phyloP scores from a whole-genome alignment of 2,113 vertebrate species.

The Oenanthe melanoleuca region DNA sequence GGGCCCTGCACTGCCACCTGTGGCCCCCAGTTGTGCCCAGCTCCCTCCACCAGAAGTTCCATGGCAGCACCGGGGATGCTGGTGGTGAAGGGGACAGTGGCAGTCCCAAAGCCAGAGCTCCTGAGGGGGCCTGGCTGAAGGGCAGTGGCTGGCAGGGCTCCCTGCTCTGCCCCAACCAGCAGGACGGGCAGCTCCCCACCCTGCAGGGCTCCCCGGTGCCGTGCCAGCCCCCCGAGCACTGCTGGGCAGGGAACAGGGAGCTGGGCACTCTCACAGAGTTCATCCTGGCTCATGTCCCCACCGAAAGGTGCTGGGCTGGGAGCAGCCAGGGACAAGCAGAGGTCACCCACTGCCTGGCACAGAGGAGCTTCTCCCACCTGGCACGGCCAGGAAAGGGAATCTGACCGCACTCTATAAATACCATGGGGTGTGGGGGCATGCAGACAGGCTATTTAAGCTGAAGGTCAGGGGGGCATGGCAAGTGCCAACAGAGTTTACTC shows the following conservation, averaged over 20 bases:
- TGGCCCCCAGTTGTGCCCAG: background rate
- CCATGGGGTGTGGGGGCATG: accelerated
- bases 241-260: background rate
- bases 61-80: accelerated
- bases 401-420: background rate
- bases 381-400: background rate
- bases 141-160: background rate
- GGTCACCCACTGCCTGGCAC: background rate
- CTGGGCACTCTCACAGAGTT: background rate
- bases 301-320: background rate
- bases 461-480: background rate
- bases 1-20: background rate
- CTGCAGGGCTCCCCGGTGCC: accelerated
- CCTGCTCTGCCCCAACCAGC: background rate
- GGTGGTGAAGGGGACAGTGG: background rate
- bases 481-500: background rate
- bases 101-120: background rate
- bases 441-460: background rate
- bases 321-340: background rate
- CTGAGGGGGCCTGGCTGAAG: background rate
- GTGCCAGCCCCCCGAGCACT: accelerated
- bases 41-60: background rate
- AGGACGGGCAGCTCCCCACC: background rate
- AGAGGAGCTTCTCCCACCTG: background rate
- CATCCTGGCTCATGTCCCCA: background rate